Percentiles rank a stretch among this genome's conserved stretches.
Conservation (phyloP, 2,888 invertebrate species). For the Branchellion lobata region DNA sequence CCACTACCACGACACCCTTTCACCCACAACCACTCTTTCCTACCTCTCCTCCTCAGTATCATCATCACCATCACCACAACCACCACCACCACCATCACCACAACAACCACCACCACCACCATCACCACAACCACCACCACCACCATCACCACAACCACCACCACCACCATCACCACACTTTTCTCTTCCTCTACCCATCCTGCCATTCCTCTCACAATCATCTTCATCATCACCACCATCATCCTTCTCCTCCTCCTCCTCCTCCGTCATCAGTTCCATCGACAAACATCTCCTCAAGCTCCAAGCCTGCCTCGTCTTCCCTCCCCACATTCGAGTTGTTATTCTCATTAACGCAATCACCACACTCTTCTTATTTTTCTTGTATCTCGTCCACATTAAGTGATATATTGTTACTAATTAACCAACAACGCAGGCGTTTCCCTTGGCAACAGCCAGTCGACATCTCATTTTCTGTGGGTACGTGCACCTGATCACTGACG, state of each 20-base stretch:
- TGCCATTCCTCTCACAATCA: not conserved
- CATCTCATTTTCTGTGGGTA: slow-evolving; percentile 59
- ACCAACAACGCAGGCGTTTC: slow-evolving; percentile 56
- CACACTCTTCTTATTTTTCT: too few species aligned
- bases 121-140: not conserved
- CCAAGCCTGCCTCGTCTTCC: slow-evolving; percentile 57
- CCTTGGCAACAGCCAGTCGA: slow-evolving; percentile 57
- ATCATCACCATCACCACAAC: slow-evolving; percentile 4
- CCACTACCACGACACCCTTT: not conserved
- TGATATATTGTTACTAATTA: too few species aligned
- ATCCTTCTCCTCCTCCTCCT: slow-evolving; percentile 25
- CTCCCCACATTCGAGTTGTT: slow-evolving; percentile 55
- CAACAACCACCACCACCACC: not conserved
- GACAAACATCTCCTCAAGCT: slow-evolving; percentile 58
- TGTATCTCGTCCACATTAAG: too few species aligned
- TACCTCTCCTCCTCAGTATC: too few species aligned
- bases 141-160: not conserved
- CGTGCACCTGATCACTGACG: slow-evolving; percentile 47
- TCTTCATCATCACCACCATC: slow-evolving; percentile 3
- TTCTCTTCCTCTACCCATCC: not conserved
- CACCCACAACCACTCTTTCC: too few species aligned
- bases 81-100: slow-evolving; percentile 26
- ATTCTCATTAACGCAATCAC: too few species aligned
- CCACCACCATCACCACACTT: slow-evolving; percentile 19
- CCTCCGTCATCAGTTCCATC: slow-evolving; percentile 47